Evolutionary conservation across 2,113 vertebrate species (phyloP), one percentile per base, ranked within the genome.

Genomic region (Equus przewalskii): DNA sequence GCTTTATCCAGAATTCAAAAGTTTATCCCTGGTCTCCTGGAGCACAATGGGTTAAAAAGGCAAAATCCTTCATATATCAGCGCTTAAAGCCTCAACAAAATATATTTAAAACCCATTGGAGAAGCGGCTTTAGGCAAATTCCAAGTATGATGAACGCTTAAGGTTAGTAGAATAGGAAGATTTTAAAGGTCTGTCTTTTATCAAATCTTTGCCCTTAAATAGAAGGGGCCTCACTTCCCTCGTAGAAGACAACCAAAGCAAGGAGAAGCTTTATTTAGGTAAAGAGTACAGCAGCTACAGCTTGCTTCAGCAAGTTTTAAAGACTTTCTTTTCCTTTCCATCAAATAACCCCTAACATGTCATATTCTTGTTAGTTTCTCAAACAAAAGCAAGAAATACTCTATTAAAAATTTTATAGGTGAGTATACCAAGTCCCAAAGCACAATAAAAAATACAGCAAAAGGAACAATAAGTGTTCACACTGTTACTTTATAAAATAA

Each of bases 361-460:
- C 89, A 95, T 93, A 96, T 95, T 98, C 83, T 94, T 96, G 95
- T 95, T 97, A 94, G 96, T 89, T 98, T 96, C 92, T 79, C 73
- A 83, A 93, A 92, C 26, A 97, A 96, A 97, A 92, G 89, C 58
- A 94, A 96, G 73, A 95, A 97, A 89, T 85, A 92, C 36, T 81
- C 96, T 92, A 96, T 95, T 96, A 97, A 97, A 98, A 97, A n/a
- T 87, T 96, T 96, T 97, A 96, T 92, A 92, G 79, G 87, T 81
- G 69, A 91, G n/a, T 89, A 96, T 97, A 96, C 89, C 83, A 78
- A 96, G 91, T 96, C 96, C 86, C 96, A 97, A 95, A 97, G 89
- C 91, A 96, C 60, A 85, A 69, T 90, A 94, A 96, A 92, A 97
- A 96, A 94, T 75, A 83, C 4, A 91, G 81, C 78, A 97, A 95